These are phyloP conservation scores for Eustalomyia histrio DNA, from an alignment of 2,888 invertebrate species.

Conservation along the genomic window DNA sequence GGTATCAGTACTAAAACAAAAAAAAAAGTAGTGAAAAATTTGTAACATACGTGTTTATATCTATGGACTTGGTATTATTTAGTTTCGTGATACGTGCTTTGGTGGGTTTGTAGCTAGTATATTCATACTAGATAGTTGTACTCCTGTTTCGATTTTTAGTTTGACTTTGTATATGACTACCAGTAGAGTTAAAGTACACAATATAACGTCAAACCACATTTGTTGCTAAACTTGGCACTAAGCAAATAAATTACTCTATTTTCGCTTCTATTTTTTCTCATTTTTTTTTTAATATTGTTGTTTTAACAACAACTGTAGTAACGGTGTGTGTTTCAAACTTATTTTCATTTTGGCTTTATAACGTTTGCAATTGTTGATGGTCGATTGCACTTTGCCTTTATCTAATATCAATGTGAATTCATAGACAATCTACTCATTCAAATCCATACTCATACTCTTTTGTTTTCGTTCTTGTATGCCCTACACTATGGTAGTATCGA, in stretches of 20 bases:
- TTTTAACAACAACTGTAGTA: neutral
- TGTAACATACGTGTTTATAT: conserved; percentile 38
- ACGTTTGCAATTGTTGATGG: conserved; percentile 44
- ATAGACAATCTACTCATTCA: conserved; percentile 2
- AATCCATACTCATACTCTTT: neutral
- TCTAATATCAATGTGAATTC: conserved; percentile 33
- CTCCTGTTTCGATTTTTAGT: no score
- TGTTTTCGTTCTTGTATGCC: no score
- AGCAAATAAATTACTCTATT: conserved; percentile 73
- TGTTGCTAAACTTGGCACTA: conserved; percentile 68
- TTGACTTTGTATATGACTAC: no score
- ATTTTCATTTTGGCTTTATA: conserved; percentile 15
- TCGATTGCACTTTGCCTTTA: conserved; percentile 54
- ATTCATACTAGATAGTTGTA: no score
- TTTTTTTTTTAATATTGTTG: neutral
- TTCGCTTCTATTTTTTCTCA: conserved; percentile 38
- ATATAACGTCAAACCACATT: conserved; percentile 66
- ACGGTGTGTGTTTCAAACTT: neutral
- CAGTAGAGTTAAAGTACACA: neutral
- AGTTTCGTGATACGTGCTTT: conserved; percentile 11
- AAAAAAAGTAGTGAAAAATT: conserved; percentile 26
- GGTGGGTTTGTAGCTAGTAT: no score
- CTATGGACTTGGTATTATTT: conserved; percentile 8
- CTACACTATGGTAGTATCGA: no score
- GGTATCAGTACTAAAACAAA: conserved; percentile 28